Evolutionary conservation across 1,140 invertebrate genomes (phyloP).

Genomic region (Halesus radiatus): DNA sequence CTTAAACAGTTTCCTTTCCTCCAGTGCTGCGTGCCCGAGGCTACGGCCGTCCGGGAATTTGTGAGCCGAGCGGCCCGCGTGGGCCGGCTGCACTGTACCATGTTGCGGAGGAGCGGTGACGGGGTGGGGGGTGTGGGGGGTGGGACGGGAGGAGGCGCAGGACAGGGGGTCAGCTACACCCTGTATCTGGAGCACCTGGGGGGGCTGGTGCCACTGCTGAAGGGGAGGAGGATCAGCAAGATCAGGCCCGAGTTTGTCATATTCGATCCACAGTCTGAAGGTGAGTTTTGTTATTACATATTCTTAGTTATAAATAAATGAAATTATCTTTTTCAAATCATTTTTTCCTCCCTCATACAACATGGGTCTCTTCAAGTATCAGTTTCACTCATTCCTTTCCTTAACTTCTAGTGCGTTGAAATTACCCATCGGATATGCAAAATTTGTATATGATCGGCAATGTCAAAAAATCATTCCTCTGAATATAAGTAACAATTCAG

Average conservation of each 20-base stretch:
- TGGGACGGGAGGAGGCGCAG: conserved; percentile 67
- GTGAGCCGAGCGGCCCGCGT: conserved; percentile 89
- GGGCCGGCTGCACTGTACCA: conserved; percentile 93
- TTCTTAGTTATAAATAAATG: no score
- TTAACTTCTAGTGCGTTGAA: no score
- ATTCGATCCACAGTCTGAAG: conserved; percentile 91
- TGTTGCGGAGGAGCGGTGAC: conserved; percentile 94
- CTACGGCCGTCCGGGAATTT: conserved; percentile 89
- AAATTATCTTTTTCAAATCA: no score
- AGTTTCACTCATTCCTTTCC: no score
- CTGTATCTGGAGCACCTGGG: conserved; percentile 97
- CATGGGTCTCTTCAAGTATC: no score
- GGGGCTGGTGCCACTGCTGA: conserved; percentile 94
- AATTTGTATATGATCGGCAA: no score
- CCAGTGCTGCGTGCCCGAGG: conserved; percentile 95
- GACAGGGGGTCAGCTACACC: conserved; percentile 88
- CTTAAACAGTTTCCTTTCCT: conserved; percentile 25
- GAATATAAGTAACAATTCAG: no score
- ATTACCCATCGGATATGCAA: no score
- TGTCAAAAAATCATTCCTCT: no score
- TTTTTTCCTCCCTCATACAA: no score
- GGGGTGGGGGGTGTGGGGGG: conserved; percentile 76
- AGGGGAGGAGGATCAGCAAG: conserved; percentile 96
- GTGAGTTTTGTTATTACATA: conserved; percentile 67
- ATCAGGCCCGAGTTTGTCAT: conserved; percentile 98